These are phyloP conservation scores for Hemicrepidius hirtus DNA, from an alignment of 2,888 invertebrate species.

Conservation along the genomic window DNA sequence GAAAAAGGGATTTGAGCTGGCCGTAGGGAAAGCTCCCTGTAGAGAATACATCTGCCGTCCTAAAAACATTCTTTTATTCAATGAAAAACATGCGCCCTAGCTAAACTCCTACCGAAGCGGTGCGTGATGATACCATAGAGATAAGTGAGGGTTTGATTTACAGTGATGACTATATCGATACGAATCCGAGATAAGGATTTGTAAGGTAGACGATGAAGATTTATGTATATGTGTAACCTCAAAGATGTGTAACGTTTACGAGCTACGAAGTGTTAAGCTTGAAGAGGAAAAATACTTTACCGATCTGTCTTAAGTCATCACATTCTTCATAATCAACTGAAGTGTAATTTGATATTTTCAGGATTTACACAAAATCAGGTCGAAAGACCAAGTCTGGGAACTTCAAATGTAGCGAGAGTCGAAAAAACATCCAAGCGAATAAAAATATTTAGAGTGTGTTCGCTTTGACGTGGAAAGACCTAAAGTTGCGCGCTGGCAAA, in stretches of 20 bases:
- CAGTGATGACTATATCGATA: constrained; percentile 64
- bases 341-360: not conserved
- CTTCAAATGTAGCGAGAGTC: too few relatives aligned
- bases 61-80: constrained; percentile 55
- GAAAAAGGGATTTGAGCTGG: constrained; percentile 62
- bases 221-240: not conserved
- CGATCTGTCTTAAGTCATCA: too few relatives aligned
- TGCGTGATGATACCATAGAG: constrained; percentile 51
- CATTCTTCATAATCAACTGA: not conserved
- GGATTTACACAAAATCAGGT: not conserved
- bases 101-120: constrained; percentile 11
- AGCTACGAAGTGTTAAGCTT: not conserved
- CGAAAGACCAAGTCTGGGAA: not conserved
- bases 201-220: not conserved
- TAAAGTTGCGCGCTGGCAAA: too few relatives aligned
- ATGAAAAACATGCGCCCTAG: constrained; percentile 48
- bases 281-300: too few relatives aligned
- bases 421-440: too few relatives aligned
- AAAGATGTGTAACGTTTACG: not conserved
- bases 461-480: too few relatives aligned
- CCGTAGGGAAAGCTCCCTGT: constrained; percentile 59
- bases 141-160: constrained; percentile 65
- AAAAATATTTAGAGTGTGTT: too few relatives aligned
- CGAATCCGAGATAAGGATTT: constrained; percentile 38
- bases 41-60: constrained; percentile 59